Evolutionary conservation across 2,888 invertebrate species (phyloP).

Genomic region (Eupeodes luniger): DNA sequence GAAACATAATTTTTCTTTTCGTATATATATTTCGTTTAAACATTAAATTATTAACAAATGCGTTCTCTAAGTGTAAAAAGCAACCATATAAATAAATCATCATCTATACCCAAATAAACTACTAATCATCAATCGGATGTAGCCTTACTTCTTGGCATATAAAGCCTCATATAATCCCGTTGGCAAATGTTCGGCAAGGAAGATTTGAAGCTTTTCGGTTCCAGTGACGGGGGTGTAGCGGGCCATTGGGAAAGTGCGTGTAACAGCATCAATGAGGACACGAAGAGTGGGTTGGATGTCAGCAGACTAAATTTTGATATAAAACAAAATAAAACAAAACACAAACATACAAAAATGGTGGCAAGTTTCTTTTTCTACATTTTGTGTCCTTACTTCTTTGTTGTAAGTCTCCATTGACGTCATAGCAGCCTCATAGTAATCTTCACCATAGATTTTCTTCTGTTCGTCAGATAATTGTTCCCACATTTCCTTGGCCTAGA

Average conservation of each 20-base stretch:
- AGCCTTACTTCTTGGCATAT: slow-evolving; percentile 84
- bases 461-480: slow-evolving; percentile 90
- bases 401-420: slow-evolving; percentile 92
- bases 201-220: slow-evolving; percentile 91
- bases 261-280: slow-evolving; percentile 90
- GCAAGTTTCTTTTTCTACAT: neutral
- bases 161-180: slow-evolving; percentile 92
- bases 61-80: slow-evolving; percentile 68
- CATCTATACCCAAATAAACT: neutral
- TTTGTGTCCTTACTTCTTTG: slow-evolving; percentile 84
- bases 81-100: slow-evolving; percentile 27
- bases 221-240: slow-evolving; percentile 93
- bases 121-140: slow-evolving; percentile 12
- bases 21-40: slow-evolving; percentile 26
- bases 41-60: slow-evolving; percentile 69
- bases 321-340: neutral
- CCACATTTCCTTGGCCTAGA: slow-evolving; percentile 93
- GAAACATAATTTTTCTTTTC: slow-evolving; percentile 4
- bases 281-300: slow-evolving; percentile 91
- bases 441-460: slow-evolving; percentile 91
- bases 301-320: slow-evolving; percentile 86
- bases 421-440: slow-evolving; percentile 92
- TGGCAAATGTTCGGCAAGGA: slow-evolving; percentile 92
- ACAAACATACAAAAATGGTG: neutral
- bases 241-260: slow-evolving; percentile 92